These are phyloP conservation scores for Edolisoma coerulescens DNA, from an alignment of 2,113 vertebrate species.

Conservation along the genomic window DNA sequence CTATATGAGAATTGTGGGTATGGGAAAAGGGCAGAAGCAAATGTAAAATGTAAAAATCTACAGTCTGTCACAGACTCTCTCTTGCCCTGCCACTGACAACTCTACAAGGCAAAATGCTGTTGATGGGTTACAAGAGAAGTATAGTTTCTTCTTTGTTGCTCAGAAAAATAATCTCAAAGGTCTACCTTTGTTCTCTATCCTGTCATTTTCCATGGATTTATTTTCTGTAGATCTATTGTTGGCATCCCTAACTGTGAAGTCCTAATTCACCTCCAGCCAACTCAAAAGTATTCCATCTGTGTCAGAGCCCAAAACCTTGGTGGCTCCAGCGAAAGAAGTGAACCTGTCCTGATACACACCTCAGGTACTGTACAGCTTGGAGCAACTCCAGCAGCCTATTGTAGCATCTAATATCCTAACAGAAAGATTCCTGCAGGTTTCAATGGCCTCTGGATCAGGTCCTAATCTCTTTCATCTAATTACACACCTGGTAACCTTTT, in stretches of 20 bases:
- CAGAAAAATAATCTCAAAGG: not conserved
- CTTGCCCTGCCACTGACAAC: not conserved
- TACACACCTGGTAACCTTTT: not conserved
- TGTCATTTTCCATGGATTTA: not conserved
- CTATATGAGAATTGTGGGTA: not conserved
- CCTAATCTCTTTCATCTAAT: not conserved
- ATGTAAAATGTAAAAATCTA: not conserved
- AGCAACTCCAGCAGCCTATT: not conserved
- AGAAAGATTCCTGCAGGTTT: not conserved
- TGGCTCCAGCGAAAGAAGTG: constrained; percentile 83
- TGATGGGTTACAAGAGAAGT: not conserved
- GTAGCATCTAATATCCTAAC: not conserved
- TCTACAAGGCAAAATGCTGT: not conserved
- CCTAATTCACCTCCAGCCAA: constrained; percentile 85
- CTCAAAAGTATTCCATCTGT: constrained; percentile 73
- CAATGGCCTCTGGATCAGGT: not conserved
- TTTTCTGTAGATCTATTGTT: constrained; percentile 81
- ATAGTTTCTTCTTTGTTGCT: not conserved
- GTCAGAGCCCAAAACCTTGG: constrained; percentile 89
- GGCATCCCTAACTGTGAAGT: constrained; percentile 91
- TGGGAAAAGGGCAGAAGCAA: not conserved
- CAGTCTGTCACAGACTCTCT: not conserved
- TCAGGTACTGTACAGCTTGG: constrained; percentile 73
- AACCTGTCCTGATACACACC: constrained; percentile 75
- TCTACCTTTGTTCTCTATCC: not conserved